These are phyloP conservation scores for Salvator merianae DNA, from an alignment of 2,113 vertebrate species.

Conservation along the genomic window DNA sequence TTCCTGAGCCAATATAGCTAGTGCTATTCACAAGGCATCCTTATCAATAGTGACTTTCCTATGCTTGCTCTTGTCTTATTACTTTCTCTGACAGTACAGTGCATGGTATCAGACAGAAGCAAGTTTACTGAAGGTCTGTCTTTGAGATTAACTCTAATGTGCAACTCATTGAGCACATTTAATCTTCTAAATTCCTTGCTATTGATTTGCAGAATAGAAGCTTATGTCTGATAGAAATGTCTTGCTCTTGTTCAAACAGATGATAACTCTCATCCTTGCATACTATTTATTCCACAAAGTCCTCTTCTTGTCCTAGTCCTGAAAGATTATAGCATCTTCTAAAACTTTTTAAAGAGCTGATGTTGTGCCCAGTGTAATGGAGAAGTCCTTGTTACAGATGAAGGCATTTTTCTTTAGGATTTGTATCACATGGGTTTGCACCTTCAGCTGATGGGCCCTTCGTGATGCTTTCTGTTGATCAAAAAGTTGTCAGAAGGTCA, in stretches of 20 bases:
- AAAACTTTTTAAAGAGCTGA: slow-evolving; percentile 23
- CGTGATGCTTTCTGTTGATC: background rate
- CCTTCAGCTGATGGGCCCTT: background rate
- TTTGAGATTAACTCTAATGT: slow-evolving; percentile 47
- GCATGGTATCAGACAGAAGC: slow-evolving; percentile 32
- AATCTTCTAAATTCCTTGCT: slow-evolving; percentile 60
- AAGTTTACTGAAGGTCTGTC: slow-evolving; percentile 45
- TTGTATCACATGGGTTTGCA: background rate
- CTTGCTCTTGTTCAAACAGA: slow-evolving; percentile 54
- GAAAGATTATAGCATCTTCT: background rate
- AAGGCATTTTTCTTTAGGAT: background rate
- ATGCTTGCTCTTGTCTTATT: slow-evolving; percentile 30
- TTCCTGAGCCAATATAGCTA: background rate
- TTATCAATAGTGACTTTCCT: slow-evolving; percentile 18
- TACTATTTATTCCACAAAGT: background rate
- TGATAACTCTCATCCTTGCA: slow-evolving; percentile 23
- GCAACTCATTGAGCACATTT: slow-evolving; percentile 37
- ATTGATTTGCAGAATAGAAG: slow-evolving; percentile 62
- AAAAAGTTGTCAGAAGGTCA: background rate
- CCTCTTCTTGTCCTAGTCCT: background rate
- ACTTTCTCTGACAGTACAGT: slow-evolving; percentile 30
- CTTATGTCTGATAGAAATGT: slow-evolving; percentile 41
- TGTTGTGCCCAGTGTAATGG: slow-evolving; percentile 19
- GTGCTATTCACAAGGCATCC: slow-evolving; percentile 21
- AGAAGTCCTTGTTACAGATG: background rate